These are phyloP conservation scores for Acanthosepion lycidas DNA, from an alignment of 2,888 invertebrate genomes.

Conservation along the genomic window DNA sequence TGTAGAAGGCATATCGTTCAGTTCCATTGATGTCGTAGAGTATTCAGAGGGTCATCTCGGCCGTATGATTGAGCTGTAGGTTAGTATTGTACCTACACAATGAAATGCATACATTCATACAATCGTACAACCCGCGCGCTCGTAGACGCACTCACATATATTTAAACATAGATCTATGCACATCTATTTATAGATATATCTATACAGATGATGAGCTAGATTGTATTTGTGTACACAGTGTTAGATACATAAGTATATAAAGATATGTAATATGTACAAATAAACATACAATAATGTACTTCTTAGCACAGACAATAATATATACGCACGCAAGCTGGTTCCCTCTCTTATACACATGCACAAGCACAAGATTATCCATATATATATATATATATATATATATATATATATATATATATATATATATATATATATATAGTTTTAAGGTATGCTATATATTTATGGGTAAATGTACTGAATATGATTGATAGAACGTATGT, in stretches of 20 bases:
- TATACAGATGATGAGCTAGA: background rate
- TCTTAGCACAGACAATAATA: too few relatives aligned
- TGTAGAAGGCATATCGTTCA: slow-evolving; percentile 10
- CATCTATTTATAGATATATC: background rate
- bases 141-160: too few relatives aligned
- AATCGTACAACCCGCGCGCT: background rate
- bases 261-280: too few relatives aligned
- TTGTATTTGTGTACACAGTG: background rate
- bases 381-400: too few relatives aligned
- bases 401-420: too few relatives aligned
- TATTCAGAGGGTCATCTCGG: background rate
- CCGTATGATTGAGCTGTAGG: background rate
- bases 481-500: too few relatives aligned
- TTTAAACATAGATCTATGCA: background rate
- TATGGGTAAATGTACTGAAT: too few relatives aligned
- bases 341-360: too few relatives aligned
- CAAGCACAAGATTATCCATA: too few relatives aligned
- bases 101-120: background rate
- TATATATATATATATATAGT: too few relatives aligned
- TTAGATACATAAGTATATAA: background rate
- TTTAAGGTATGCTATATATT: too few relatives aligned
- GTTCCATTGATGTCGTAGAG: background rate
- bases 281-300: background rate
- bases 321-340: too few relatives aligned
- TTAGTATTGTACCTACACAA: background rate